Evolutionary conservation across 2,113 vertebrate species (phyloP).

Genomic region (Tor tambroides): DNA sequence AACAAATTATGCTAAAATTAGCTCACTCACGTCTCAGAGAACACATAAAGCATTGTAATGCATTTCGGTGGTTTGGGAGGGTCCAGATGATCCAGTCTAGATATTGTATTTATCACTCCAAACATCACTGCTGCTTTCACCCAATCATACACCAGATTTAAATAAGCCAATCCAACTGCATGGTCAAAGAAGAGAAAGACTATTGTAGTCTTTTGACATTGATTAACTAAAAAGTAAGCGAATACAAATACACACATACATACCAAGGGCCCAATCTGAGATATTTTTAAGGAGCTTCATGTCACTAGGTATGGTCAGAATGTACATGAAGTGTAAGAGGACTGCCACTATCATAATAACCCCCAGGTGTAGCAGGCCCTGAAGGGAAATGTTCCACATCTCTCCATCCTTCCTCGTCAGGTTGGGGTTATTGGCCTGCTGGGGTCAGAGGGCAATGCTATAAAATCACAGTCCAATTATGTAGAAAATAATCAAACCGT

Average conservation of each 20-base stretch:
- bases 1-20: too few relatives aligned
- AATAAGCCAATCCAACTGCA: conserved; percentile 90
- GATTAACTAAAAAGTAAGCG: background rate
- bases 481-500: background rate
- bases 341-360: conserved; percentile 81
- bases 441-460: background rate
- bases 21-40: conserved; percentile 89
- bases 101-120: conserved; percentile 87
- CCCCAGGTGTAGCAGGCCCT: conserved; percentile 76
- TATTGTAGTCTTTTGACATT: background rate
- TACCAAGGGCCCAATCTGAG: conserved; percentile 91
- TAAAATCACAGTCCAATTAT: background rate
- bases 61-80: conserved; percentile 93
- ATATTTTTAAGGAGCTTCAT: conserved; percentile 85
- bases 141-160: conserved; percentile 95
- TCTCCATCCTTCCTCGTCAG: conserved; percentile 82
- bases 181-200: background rate
- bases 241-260: conserved; percentile 51
- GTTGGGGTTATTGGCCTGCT: conserved; percentile 81
- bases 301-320: conserved; percentile 90
- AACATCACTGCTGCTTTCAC: conserved; percentile 95
- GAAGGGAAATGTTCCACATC: conserved; percentile 84
- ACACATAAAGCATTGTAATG: conserved; percentile 93
- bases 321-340: conserved; percentile 96
- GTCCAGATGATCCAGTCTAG: conserved; percentile 90